Base-by-base conservation (phyloP, 2,888 invertebrate genomes). In the Drosophila siamana region DNA sequence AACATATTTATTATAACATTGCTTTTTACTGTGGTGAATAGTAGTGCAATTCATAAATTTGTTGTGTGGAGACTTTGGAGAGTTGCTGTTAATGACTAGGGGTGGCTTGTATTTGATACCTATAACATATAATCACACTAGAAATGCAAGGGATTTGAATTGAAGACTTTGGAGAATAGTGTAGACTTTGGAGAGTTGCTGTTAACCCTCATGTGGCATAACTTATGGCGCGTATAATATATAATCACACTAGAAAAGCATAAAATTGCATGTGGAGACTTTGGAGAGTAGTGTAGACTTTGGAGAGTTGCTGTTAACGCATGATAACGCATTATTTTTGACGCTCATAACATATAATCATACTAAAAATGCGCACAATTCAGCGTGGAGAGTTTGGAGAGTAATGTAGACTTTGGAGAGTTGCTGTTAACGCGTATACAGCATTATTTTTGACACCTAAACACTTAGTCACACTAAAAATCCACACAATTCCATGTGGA, bases 281-380 rank as follows among this genome's bases (percentile, higher is more conserved):
- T 19, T 46, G 55, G 33, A 46, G 44, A 16, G n/a, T 8, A 15
- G 9, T 55, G 48, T 13, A 38, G 19, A 59, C 3, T 22, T 22
- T 55, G 33, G 36, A 26, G 38, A 26, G 9, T 38, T 19, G 30
- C 30, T 46, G 1, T n/a, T n/a, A n/a, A n/a, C n/a, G n/a, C n/a
- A n/a, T n/a, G n/a, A n/a, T n/a, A n/a, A n/a, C n/a, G n/a, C n/a
- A n/a, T n/a, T n/a, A n/a, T n/a, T 15, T 11, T 11, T 46, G 15
- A 4, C 28, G 2, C 6, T 5, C 4, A 4, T 9, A 9, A 4
- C 30, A 9, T 30, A 30, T 1, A 26, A 15, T 8, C 0, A 1
- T 5, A 46, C n/a, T 15, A 4, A 6, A 6, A 6, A 26, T 3
- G 15, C 2, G n/a, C n/a, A n/a, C n/a, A n/a, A n/a, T n/a, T n/a